A percentile compares a stretch with the other conserved stretches of the same genome.
Evolutionary conservation across 2,113 vertebrate genomes (phyloP).

Genomic region (Mellivora capensis): DNA sequence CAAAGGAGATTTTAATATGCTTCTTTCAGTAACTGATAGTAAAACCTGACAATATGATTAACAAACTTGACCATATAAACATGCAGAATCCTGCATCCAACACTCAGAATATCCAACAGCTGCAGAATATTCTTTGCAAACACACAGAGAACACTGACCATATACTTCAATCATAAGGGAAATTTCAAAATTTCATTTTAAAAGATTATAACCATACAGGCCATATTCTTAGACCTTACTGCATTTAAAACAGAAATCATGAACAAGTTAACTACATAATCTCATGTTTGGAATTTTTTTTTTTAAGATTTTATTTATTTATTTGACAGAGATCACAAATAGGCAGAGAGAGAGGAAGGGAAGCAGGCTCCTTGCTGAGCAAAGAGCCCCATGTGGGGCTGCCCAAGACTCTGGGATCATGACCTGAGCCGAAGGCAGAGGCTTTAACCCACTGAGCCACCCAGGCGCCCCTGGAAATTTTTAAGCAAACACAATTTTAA

Average conservation of each 20-base stretch:
- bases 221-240: neutral
- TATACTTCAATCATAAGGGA: neutral
- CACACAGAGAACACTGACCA: neutral
- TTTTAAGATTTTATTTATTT: too few relatives aligned
- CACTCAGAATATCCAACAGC: neutral
- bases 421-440: too few relatives aligned
- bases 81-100: neutral
- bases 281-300: neutral
- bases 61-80: neutral
- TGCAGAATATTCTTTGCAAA: neutral
- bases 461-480: neutral
- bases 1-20: neutral
- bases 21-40: neutral
- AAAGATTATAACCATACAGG: neutral
- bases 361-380: too few relatives aligned
- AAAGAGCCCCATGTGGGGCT: too few relatives aligned
- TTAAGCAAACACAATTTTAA: neutral
- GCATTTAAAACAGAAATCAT: neutral
- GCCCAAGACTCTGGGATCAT: too few relatives aligned
- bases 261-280: neutral
- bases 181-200: constrained; percentile 17
- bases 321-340: too few relatives aligned
- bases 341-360: too few relatives aligned
- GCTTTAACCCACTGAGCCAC: too few relatives aligned
- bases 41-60: constrained; percentile 2